Evolutionary conservation across 23 tunicate genomes (phyloP).

Genomic region (Diplosoma virens): DNA sequence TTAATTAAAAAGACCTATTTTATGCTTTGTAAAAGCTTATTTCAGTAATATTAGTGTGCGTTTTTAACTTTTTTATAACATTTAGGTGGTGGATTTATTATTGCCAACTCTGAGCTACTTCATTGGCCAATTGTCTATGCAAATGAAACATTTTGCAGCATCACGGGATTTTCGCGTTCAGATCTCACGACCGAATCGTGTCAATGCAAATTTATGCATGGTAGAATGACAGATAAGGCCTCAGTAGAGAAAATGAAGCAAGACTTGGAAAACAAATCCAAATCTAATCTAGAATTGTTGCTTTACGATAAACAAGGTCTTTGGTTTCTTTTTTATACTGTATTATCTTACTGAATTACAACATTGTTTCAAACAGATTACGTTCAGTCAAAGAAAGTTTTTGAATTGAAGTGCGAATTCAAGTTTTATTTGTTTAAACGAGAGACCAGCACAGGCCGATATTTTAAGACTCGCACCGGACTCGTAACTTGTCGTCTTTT

Average conservation of each 20-base stretch:
- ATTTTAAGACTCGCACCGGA: too few relatives aligned
- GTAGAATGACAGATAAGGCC: slow-evolving; percentile 47
- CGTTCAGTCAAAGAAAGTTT: too few relatives aligned
- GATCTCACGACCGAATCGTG: slow-evolving; percentile 78
- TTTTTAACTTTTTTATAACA: background rate
- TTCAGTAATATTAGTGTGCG: background rate
- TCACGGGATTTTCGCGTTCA: slow-evolving; percentile 80
- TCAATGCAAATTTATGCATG: slow-evolving; percentile 78
- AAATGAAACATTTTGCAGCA: slow-evolving; percentile 74
- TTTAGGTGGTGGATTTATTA: slow-evolving; percentile 65
- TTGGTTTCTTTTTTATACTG: too few relatives aligned
- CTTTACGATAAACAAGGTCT: slow-evolving; percentile 65
- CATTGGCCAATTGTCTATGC: slow-evolving; percentile 96
- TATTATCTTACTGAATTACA: too few relatives aligned
- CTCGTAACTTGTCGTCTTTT: too few relatives aligned
- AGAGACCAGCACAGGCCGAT: too few relatives aligned
- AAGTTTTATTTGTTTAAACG: too few relatives aligned
- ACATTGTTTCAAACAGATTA: too few relatives aligned
- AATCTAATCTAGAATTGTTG: slow-evolving; percentile 34
- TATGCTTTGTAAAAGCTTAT: too few relatives aligned
- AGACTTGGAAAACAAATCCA: slow-evolving; percentile 45
- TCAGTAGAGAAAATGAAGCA: slow-evolving; percentile 61
- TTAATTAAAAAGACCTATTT: too few relatives aligned
- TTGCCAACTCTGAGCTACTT: slow-evolving; percentile 85
- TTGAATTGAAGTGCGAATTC: too few relatives aligned